Conservation (phyloP, 2,888 invertebrate species). For the Punctoribates punctum region DNA sequence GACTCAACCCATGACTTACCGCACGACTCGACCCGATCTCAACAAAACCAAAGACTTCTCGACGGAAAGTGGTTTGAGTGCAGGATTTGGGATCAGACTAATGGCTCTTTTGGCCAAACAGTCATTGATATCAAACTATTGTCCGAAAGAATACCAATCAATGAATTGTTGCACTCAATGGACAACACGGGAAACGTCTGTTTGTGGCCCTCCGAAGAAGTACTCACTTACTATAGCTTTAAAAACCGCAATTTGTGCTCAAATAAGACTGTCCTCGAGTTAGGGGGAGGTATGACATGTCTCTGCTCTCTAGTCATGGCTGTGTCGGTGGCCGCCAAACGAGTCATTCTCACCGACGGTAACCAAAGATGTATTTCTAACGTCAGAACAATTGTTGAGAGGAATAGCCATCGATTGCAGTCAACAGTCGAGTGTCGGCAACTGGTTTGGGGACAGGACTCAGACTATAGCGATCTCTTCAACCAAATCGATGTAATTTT, state of each 20-base stretch:
- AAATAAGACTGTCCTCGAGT: conserved; percentile 67
- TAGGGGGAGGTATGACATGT: conserved; percentile 81
- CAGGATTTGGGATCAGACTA: conserved; percentile 44
- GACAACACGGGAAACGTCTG: conserved; percentile 76
- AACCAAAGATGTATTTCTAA: conserved; percentile 70
- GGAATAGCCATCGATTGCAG: conserved; percentile 37
- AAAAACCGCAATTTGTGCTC: conserved; percentile 64
- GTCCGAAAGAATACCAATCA: conserved; percentile 45
- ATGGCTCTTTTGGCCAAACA: conserved; percentile 43
- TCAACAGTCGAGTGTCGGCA: conserved; percentile 48
- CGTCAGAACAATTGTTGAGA: conserved; percentile 47
- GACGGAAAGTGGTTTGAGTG: conserved; percentile 46
- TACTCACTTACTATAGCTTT: conserved; percentile 65
- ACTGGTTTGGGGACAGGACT: conserved; percentile 52
- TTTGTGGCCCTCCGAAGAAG: conserved; percentile 75
- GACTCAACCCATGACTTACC: neutral
- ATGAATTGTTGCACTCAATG: conserved; percentile 54
- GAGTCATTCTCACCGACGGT: conserved; percentile 71
- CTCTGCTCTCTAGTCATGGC: conserved; percentile 65
- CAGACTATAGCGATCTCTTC: conserved; percentile 50
- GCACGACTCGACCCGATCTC: neutral
- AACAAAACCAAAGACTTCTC: neutral
- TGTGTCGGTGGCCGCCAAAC: conserved; percentile 63
- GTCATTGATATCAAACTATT: conserved; percentile 43
- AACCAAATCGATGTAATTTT: conserved; percentile 66